phyloP scores from a whole-genome alignment of 2,888 invertebrate species.

The Steinernema carpocapsae region DNA sequence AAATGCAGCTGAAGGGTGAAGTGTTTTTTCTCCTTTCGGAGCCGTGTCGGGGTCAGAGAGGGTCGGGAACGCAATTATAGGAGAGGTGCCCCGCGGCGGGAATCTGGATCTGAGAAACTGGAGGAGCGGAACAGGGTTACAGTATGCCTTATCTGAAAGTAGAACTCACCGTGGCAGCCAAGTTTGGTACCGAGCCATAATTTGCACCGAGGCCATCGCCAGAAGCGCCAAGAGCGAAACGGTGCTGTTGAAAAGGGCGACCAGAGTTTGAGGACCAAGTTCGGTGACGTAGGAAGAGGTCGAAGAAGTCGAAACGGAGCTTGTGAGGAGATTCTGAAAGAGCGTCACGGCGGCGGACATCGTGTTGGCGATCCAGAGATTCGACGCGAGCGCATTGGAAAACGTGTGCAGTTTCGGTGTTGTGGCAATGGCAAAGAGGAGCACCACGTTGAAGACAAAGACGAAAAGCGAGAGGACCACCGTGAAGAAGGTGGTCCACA shows the following conservation, averaged over 20 bases:
- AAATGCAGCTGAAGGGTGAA: too few species aligned
- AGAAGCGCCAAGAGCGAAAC: slow-evolving; percentile 41
- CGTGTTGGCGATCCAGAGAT: slow-evolving; percentile 43
- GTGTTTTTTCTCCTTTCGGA: neutral
- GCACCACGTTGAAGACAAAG: slow-evolving; percentile 41
- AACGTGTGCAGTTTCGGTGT: slow-evolving; percentile 39
- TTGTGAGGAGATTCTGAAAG: slow-evolving; percentile 42
- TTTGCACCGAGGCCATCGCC: slow-evolving; percentile 47
- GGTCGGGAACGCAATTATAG: too few species aligned
- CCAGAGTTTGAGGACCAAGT: slow-evolving; percentile 42
- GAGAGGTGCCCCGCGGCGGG: too few species aligned
- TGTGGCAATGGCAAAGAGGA: slow-evolving; percentile 41
- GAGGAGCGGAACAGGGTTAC: too few species aligned
- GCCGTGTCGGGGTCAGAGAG: neutral
- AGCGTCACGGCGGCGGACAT: slow-evolving; percentile 39
- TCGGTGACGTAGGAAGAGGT: slow-evolving; percentile 41
- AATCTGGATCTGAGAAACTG: too few species aligned
- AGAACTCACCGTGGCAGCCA: slow-evolving; percentile 44
- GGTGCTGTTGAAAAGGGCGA: slow-evolving; percentile 45
- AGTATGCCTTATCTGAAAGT: too few species aligned
- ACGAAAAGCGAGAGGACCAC: slow-evolving; percentile 40
- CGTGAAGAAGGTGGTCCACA: slow-evolving; percentile 43
- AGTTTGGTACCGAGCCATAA: slow-evolving; percentile 39
- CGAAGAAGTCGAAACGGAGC: slow-evolving; percentile 36
- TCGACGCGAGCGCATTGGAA: slow-evolving; percentile 40